phyloP scores from a whole-genome alignment of 1,140 invertebrate species.

The Diprion similis region DNA sequence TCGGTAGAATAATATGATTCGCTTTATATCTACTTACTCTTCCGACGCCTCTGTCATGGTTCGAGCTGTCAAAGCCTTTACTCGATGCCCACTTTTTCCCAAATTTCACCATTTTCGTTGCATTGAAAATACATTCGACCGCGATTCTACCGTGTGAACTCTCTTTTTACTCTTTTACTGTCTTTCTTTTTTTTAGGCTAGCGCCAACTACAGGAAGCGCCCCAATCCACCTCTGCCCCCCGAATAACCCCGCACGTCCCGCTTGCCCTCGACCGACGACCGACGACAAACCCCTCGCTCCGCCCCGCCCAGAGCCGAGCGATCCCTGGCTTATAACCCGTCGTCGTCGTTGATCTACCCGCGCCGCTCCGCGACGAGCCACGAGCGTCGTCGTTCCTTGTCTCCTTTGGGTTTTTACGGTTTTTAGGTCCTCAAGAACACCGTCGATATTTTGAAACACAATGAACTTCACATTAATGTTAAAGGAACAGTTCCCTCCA shows the following conservation, averaged over 20 bases:
- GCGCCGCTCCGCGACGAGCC: neutral
- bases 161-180: neutral
- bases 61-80: constrained; percentile 55
- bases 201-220: constrained; percentile 33
- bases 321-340: neutral
- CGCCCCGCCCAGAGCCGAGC: too few species aligned
- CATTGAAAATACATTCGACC: constrained; percentile 60
- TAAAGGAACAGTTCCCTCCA: too few species aligned
- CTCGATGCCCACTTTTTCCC: constrained; percentile 56
- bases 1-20: constrained; percentile 1
- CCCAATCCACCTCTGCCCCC: constrained; percentile 23
- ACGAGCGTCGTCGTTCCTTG: neutral
- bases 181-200: constrained; percentile 35
- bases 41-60: constrained; percentile 63
- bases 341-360: neutral
- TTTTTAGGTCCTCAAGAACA: too few species aligned
- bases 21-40: constrained; percentile 56
- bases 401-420: neutral
- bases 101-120: constrained; percentile 61
- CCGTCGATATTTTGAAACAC: too few species aligned
- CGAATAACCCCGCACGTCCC: neutral
- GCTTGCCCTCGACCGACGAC: neutral
- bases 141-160: constrained; percentile 31
- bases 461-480: too few species aligned
- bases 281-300: too few species aligned